Conservation (phyloP, 2,888 invertebrate species). For the Helleia helle region DNA sequence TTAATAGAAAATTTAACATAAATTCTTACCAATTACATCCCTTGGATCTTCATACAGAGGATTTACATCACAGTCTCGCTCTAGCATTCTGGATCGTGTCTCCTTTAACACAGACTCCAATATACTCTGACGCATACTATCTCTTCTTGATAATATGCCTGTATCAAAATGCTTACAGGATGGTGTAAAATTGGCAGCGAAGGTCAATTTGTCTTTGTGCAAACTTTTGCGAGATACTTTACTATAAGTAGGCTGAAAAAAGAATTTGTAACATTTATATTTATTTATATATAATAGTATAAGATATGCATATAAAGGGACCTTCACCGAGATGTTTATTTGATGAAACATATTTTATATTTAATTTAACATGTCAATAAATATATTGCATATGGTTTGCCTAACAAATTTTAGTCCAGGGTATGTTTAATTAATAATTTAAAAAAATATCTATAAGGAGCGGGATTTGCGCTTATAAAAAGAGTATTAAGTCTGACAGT, state of each 20-base stretch:
- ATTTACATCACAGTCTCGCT: constrained; percentile 34
- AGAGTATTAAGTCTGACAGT: no score
- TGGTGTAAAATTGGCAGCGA: constrained; percentile 49
- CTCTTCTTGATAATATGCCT: constrained; percentile 29
- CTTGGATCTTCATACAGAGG: constrained; percentile 59
- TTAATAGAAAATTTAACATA: neutral
- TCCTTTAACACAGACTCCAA: constrained; percentile 44
- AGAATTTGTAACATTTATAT: neutral
- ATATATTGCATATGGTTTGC: no score
- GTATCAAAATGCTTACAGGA: constrained; percentile 38
- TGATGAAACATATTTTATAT: no score
- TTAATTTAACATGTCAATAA: no score
- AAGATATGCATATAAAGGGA: no score
- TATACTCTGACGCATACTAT: constrained; percentile 50
- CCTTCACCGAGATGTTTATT: no score
- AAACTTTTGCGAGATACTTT: constrained; percentile 29
- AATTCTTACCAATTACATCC: constrained; percentile 50
- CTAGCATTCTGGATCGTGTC: constrained; percentile 38
- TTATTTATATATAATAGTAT: constrained; percentile 8
- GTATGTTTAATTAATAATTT: no score
- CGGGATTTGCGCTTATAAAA: no score
- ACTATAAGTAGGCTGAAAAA: constrained; percentile 23
- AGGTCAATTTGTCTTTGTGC: constrained; percentile 34
- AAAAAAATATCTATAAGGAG: neutral
- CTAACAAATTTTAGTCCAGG: no score